phyloP scores from a whole-genome alignment of 2,113 vertebrate species.

The Vidua chalybeata region DNA sequence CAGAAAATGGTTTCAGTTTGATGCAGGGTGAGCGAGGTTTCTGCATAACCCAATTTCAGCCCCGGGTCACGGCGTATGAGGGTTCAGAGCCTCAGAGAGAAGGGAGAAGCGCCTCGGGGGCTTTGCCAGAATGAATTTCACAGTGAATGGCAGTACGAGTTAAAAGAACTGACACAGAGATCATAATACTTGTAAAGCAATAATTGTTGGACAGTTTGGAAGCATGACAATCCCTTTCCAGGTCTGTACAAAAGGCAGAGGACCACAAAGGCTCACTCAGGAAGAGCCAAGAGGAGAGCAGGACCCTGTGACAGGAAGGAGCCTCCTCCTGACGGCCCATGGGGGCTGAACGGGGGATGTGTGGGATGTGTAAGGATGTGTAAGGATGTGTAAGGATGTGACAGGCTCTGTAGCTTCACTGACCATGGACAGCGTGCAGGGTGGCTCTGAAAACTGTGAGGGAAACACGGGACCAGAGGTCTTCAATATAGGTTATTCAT shows the following conservation, averaged over 20 bases:
- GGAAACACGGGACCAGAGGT: accelerated
- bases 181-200: not conserved
- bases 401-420: accelerated
- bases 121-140: not conserved
- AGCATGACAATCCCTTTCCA: not conserved
- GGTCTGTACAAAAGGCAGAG: not conserved
- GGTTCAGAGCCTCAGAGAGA: not conserved
- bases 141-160: not conserved
- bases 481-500: not conserved
- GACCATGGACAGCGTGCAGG: accelerated
- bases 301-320: not conserved
- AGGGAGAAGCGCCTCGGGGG: not conserved
- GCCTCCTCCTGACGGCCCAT: accelerated
- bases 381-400: no score
- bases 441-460: not conserved
- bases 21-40: not conserved
- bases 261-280: accelerated
- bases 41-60: not conserved
- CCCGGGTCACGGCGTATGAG: accelerated
- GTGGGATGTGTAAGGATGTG: no score
- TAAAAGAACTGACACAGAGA: not conserved
- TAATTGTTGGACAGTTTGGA: not conserved
- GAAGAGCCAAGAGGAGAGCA: no score
- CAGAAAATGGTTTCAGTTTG: not conserved
- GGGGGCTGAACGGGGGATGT: accelerated